Evolutionary conservation across 2,888 invertebrate genomes (phyloP).

Genomic region (Nomada flava): DNA sequence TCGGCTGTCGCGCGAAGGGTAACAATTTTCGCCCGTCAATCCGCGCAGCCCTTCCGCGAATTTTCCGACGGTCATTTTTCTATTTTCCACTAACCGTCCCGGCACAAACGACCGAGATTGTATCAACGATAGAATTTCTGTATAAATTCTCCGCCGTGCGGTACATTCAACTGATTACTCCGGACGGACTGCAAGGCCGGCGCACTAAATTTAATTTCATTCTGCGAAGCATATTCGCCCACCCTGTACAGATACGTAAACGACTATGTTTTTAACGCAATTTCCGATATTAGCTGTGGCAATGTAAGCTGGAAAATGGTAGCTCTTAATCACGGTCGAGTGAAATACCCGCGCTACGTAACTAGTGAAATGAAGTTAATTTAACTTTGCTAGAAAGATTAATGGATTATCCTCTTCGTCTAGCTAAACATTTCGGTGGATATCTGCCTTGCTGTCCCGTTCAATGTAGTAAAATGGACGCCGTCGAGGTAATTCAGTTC

Average conservation of each 20-base stretch:
- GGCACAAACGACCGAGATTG: slow-evolving; percentile 4
- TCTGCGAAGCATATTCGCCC: neutral
- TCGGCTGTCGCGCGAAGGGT: neutral
- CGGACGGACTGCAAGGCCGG: slow-evolving; percentile 1
- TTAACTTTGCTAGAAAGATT: neutral
- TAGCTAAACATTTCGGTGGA: neutral
- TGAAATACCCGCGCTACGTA: neutral
- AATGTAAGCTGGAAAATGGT: neutral
- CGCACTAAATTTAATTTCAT: slow-evolving; percentile 37
- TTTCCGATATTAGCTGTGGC: neutral
- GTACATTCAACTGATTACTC: slow-evolving; percentile 48
- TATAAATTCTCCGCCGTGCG: neutral
- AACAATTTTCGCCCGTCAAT: slow-evolving; percentile 27
- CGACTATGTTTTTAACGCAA: neutral
- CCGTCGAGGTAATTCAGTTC: too few relatives aligned
- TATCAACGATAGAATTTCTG: slow-evolving; percentile 4
- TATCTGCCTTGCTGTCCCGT: neutral
- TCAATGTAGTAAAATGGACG: neutral
- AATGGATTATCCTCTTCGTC: slow-evolving; percentile 11
- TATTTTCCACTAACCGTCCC: slow-evolving; percentile 18
- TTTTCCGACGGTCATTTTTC: neutral
- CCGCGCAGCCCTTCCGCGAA: slow-evolving; percentile 1
- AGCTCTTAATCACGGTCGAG: neutral
- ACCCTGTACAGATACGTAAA: neutral
- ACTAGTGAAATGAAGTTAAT: neutral